Conservation (phyloP, 2,113 vertebrate species). For the Hiodon alosoides region DNA sequence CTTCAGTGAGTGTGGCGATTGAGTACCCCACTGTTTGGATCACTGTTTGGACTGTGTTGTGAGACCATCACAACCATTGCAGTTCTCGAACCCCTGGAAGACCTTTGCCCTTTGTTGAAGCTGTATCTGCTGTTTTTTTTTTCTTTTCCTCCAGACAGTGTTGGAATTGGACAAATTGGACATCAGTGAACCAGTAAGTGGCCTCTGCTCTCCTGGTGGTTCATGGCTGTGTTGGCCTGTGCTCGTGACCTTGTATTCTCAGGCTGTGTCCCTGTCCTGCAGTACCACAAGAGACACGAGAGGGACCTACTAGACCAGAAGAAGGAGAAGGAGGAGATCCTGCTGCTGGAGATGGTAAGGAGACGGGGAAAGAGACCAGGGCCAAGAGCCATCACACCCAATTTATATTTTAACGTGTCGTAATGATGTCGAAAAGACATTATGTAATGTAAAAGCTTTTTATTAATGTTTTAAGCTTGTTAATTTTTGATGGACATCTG, state of each 20-base stretch:
- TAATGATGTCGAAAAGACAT: neutral
- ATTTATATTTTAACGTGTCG: too few relatives aligned
- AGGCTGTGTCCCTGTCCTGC: constrained; percentile 16
- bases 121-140: constrained; percentile 14
- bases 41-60: too few relatives aligned
- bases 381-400: neutral
- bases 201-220: neutral
- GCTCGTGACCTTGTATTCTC: neutral
- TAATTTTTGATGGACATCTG: too few relatives aligned
- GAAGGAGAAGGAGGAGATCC: constrained; percentile 83
- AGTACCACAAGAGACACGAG: constrained; percentile 85
- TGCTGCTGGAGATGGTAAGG: constrained; percentile 85
- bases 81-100: too few relatives aligned
- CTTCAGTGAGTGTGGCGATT: too few relatives aligned
- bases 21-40: too few relatives aligned
- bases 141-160: constrained; percentile 66
- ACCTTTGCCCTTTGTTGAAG: neutral
- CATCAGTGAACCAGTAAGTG: constrained; percentile 63
- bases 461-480: too few relatives aligned
- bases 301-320: constrained; percentile 83
- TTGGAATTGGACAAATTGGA: constrained; percentile 92
- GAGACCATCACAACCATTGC: too few relatives aligned
- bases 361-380: neutral
- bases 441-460: neutral
- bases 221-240: neutral